phyloP scores from a whole-genome alignment of 1,140 invertebrate genomes.

The Venturia canescens region DNA sequence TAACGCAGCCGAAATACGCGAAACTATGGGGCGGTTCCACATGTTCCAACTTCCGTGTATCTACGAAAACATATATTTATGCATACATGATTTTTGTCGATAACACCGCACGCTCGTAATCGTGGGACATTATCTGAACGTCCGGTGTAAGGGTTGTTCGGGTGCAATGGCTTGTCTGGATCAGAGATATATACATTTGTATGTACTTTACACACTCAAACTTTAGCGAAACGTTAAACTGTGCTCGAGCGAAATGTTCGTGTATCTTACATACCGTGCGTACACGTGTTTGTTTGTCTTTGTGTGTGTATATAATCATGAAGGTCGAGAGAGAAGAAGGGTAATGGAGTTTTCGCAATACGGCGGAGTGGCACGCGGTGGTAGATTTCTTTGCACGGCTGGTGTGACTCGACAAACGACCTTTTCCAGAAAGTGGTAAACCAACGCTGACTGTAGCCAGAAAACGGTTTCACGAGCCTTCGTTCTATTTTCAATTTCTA shows the following conservation, averaged over 20 bases:
- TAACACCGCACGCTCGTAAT: background rate
- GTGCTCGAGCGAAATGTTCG: background rate
- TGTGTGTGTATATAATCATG: background rate
- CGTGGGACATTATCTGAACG: slow-evolving; percentile 13
- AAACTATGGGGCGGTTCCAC: background rate
- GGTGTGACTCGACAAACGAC: slow-evolving; percentile 2
- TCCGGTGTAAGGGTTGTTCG: slow-evolving; percentile 4
- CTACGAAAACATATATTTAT: background rate
- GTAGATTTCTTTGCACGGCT: background rate
- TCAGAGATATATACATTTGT: background rate
- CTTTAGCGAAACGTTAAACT: slow-evolving; percentile 6
- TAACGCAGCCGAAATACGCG: background rate
- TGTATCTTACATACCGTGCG: background rate
- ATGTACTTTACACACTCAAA: background rate
- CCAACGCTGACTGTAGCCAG: too few relatives aligned
- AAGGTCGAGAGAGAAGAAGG: background rate
- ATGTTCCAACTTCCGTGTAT: background rate
- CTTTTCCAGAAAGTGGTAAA: background rate
- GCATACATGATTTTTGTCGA: background rate
- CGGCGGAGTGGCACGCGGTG: slow-evolving; percentile 3
- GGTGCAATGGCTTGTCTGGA: background rate
- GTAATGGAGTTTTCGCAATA: slow-evolving; percentile 12
- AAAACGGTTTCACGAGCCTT: too few relatives aligned
- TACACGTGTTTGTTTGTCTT: background rate
- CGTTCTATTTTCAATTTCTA: too few relatives aligned